Conservation (phyloP, 2,113 vertebrate genomes). For the Isichthys henryi region DNA sequence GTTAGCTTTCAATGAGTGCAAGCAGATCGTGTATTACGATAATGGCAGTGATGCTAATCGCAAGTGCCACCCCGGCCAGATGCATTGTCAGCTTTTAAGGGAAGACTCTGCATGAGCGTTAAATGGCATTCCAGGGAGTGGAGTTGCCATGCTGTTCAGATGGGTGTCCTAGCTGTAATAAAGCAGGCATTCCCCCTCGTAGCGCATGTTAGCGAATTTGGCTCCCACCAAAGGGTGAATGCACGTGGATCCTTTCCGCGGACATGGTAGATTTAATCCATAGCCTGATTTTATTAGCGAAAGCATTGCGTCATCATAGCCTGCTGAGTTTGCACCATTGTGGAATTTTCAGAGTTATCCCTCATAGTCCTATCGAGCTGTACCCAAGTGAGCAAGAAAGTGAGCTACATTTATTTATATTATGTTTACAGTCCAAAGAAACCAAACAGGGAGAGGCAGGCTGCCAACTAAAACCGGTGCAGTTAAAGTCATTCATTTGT, state of each 20-base stretch:
- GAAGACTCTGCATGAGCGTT: constrained; percentile 18
- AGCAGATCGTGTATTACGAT: background rate
- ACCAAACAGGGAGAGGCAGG: constrained; percentile 20
- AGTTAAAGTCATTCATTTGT: constrained; percentile 27
- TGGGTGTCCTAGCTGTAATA: constrained; percentile 14
- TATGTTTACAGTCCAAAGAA: constrained; percentile 22
- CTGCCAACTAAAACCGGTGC: constrained; percentile 27
- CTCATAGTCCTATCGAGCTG: constrained; percentile 23
- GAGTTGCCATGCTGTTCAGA: constrained; percentile 12
- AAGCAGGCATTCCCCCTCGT: background rate
- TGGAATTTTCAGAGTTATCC: constrained; percentile 39
- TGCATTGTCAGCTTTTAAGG: constrained; percentile 2
- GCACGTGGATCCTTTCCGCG: background rate
- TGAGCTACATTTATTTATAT: constrained; percentile 33
- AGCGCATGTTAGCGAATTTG: background rate
- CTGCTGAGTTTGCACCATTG: constrained; percentile 36
- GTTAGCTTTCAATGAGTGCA: background rate
- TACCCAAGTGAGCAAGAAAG: constrained; percentile 50
- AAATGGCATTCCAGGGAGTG: background rate
- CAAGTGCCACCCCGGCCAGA: background rate
- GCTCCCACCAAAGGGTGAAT: background rate
- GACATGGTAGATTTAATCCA: constrained; percentile 5
- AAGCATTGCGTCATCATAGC: constrained; percentile 28
- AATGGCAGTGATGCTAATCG: background rate
- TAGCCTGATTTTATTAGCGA: constrained; percentile 12